A percentile compares a stretch with the other conserved stretches of the same genome.
Evolutionary conservation across 1,140 invertebrate species (phyloP).

Genomic region (Chlorops oryzae): DNA sequence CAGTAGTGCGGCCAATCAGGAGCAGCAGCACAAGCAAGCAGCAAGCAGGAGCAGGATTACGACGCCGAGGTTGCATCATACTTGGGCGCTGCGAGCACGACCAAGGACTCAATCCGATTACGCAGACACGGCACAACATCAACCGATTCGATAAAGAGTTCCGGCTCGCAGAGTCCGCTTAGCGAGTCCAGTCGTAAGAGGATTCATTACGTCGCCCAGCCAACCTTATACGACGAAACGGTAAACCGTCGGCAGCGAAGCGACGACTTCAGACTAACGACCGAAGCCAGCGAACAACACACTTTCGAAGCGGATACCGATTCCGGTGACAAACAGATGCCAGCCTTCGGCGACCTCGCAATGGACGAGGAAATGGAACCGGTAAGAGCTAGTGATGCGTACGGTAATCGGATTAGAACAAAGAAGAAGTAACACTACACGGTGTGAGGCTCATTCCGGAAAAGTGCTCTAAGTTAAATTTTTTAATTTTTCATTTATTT

Average conservation of each 20-base stretch:
- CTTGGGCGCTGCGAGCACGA: no score
- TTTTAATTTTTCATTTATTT: no score
- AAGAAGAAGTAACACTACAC: no score
- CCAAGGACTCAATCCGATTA: slow-evolving; percentile 8
- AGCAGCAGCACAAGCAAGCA: no score
- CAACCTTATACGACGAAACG: slow-evolving; percentile 26
- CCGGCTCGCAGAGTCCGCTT: slow-evolving; percentile 7
- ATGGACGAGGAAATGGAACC: slow-evolving; percentile 46
- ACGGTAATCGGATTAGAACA: no score
- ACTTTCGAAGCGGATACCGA: slow-evolving; percentile 25
- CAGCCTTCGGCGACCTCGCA: slow-evolving; percentile 51
- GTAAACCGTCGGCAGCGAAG: slow-evolving; percentile 29
- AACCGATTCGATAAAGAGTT: slow-evolving; percentile 9
- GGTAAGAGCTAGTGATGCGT: slow-evolving; percentile 27
- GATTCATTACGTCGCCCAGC: slow-evolving; percentile 27
- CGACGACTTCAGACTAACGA: slow-evolving; percentile 31
- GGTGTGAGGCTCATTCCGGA: no score
- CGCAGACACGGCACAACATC: slow-evolving; percentile 5
- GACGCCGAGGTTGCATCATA: no score
- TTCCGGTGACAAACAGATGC: slow-evolving; percentile 38
- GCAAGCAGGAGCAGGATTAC: no score
- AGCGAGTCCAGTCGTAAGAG: slow-evolving; percentile 35
- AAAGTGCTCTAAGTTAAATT: no score
- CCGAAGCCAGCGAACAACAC: no score
- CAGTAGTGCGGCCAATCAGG: no score